Base-by-base conservation (phyloP, 2,113 vertebrate genomes). In the human region DNA sequence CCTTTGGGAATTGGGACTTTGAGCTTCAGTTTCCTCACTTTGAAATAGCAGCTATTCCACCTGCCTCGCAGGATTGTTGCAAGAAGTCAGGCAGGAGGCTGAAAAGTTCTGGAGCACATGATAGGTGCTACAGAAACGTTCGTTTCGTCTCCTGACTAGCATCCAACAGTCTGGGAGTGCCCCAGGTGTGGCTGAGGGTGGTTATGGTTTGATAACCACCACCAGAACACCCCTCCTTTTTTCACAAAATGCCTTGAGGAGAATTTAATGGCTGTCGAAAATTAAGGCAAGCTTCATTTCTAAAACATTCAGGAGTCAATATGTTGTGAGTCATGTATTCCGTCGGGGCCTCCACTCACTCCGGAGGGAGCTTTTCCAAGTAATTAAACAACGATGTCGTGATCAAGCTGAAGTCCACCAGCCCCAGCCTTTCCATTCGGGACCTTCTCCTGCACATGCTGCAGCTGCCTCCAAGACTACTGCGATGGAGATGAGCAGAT, bases 201-300 rank as follows among this genome's bases (percentile, higher is more conserved):
- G 40, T 82, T 89, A 38, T 4, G 23, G 32, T 25, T 61, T 89
- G 83, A 76, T 48, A 43, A 88, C 73, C 23, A 30, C 27, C 2
- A 38, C 52, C 45, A 73, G 38, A 73, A 81, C 38, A 78, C 3
- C 25, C 30, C 23, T 86, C 23, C 57, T 81, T 52, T 88, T 80
- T 52, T 30, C 48, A 35, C 25, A 25, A 84, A 83, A 81, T 82
- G 64, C 68, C 92, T 88, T 32, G 22, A 84, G 91, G 48, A n/a
- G 23, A 48, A 91, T 64, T 89, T 89, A 84, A 94, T 83, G 76
- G 59, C 84, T 88, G 90, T 18, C n/a, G 32, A 92, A 97, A 92
- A 73, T 20, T 11, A 1, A 61, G 55, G 52, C 40, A 57, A 73
- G 4, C 64, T 83, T 81, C 48, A 72, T 64, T 98, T 84, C 84